Evolutionary conservation across 1,140 invertebrate genomes (phyloP).

Genomic region (Contarinia nasturtii): DNA sequence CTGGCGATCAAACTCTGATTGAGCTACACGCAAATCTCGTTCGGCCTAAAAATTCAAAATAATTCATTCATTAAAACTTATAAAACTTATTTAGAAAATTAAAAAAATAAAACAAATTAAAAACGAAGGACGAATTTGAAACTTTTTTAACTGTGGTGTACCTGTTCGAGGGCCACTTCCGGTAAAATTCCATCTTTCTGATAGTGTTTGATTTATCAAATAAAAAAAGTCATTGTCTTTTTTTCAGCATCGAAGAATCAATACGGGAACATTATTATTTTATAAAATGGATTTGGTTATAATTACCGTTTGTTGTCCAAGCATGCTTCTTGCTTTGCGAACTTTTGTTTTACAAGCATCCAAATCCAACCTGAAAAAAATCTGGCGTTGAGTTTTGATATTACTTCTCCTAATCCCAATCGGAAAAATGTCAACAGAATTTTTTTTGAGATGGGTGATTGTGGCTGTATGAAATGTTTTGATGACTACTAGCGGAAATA

Average conservation of each 20-base stretch:
- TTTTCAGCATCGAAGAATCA: neutral
- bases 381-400: too few relatives aligned
- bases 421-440: too few relatives aligned
- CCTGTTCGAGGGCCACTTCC: slow-evolving; percentile 57
- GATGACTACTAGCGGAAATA: too few relatives aligned
- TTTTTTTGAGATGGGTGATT: too few relatives aligned
- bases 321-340: slow-evolving; percentile 67
- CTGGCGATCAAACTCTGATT: slow-evolving; percentile 86
- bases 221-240: neutral
- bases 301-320: slow-evolving; percentile 64
- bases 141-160: slow-evolving; percentile 21
- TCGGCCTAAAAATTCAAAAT: slow-evolving; percentile 49
- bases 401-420: too few relatives aligned
- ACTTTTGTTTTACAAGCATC: slow-evolving; percentile 83
- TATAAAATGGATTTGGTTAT: slow-evolving; percentile 3
- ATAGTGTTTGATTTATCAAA: neutral
- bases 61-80: slow-evolving; percentile 1
- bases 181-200: slow-evolving; percentile 62
- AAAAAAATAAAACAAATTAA: neutral
- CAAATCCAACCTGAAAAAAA: slow-evolving; percentile 71
- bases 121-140: neutral
- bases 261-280: neutral
- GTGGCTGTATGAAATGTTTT: too few relatives aligned
- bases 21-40: slow-evolving; percentile 68
- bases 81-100: neutral